Base-by-base conservation (phyloP, 2,113 vertebrate species). In the Lepus timidus region DNA sequence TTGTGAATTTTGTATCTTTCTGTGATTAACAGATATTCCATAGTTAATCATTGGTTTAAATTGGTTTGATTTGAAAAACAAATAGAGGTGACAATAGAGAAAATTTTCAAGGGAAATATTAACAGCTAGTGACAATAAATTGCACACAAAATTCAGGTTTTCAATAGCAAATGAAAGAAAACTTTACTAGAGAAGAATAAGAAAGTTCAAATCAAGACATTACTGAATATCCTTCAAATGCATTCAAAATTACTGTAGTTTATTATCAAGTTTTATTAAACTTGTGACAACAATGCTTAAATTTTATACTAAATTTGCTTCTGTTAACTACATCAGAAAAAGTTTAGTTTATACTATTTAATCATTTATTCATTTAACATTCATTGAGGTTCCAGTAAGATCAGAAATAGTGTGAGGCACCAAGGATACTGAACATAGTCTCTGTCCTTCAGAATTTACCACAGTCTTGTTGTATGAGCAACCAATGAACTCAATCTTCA, bases 41-140 rank as follows among this genome's bases (percentile, higher is more conserved):
- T 49, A 93, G n/a, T 51, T 73, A n/a, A 23, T 33, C 51, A 23
- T 51, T 92, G 7, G 14, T 78, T 76, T 80, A 93, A 83, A 93
- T 55, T 80, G n/a, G 36, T 85, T 75, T 71, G 29, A 52, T 88
- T 81, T 81, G 65, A 85, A 96, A 89, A 88, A 61, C 68, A 79
- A 93, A 76, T 65, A 91, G 58, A 90, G 10, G 5, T 68, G 65
- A 19, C 12, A 62, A 16, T 9, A 78, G 64, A 76, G 81, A 52
- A 64, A 92, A 85, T 19, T 49, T n/a, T 5, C 58, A 62, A 62
- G 23, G 33, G 25, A 0, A 19, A 52, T 68, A 94, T 86, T 87
- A 73, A 80, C 25, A 33, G 17, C 25, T 71, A 85, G 31, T 65
- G 11, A 71, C 62, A 65, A 9, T n/a, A 52, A 76, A 44, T 55